Evolutionary conservation across 64 coral and sea anemone species (phyloP).

Genomic region (Astreopora myriophthalma): DNA sequence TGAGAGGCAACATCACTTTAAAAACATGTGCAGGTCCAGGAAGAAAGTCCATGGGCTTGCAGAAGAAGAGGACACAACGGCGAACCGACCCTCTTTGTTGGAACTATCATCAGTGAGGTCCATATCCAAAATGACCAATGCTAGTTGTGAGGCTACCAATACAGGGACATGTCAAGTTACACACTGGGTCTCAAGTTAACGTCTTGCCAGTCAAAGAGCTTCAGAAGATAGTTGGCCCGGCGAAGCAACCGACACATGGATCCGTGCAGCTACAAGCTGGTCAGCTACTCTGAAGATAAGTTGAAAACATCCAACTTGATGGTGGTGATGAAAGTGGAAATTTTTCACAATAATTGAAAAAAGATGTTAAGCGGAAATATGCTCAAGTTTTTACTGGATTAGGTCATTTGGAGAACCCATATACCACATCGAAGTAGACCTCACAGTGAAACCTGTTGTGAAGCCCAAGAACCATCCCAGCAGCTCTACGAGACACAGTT

Average conservation of each 20-base stretch:
- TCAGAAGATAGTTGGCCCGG: slow-evolving; percentile 51
- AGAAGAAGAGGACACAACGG: slow-evolving; percentile 3
- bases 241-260: slow-evolving; percentile 32
- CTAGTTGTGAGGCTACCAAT: too few relatives aligned
- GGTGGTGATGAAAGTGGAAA: slow-evolving; percentile 11
- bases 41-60: slow-evolving; percentile 39
- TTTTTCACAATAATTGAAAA: slow-evolving; percentile 46
- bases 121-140: slow-evolving; percentile 22
- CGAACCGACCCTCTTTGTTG: slow-evolving; percentile 6
- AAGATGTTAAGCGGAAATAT: slow-evolving; percentile 58
- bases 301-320: too few relatives aligned
- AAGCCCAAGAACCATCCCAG: slow-evolving; percentile 60
- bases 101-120: slow-evolving; percentile 51
- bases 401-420: slow-evolving; percentile 62
- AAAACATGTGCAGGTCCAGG: neutral
- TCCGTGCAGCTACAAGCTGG: too few relatives aligned
- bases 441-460: slow-evolving; percentile 50
- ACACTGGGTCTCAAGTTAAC: slow-evolving; percentile 58
- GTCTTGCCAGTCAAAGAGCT: slow-evolving; percentile 21
- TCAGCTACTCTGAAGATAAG: too few relatives aligned
- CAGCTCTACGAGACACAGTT: slow-evolving; percentile 64
- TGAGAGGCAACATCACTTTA: slow-evolving; percentile 11
- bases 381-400: slow-evolving; percentile 60
- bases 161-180: too few relatives aligned
- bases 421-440: slow-evolving; percentile 77